A percentile compares a stretch with the other conserved stretches of the same genome.
Conservation (phyloP, 2,888 invertebrate species). For the Cerceris ruficornis region DNA sequence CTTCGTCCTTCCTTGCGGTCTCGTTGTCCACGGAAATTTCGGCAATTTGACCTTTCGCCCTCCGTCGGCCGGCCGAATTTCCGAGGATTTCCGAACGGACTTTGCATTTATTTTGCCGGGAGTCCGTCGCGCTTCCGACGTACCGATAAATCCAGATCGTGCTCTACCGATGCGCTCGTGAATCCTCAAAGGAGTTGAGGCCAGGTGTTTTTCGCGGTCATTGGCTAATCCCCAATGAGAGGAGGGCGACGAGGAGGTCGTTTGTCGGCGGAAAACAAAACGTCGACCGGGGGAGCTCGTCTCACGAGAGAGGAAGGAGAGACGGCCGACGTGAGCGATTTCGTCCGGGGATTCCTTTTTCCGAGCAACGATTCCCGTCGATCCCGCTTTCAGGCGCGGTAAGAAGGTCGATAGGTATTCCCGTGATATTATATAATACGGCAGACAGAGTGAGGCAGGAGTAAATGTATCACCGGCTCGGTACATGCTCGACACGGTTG, state of each 20-base stretch:
- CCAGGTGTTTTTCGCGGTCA: background rate
- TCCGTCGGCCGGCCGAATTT: too few species aligned
- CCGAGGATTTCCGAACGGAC: too few species aligned
- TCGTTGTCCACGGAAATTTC: too few species aligned
- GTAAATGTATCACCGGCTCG: background rate
- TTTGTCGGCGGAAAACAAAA: constrained; percentile 9
- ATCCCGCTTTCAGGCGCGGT: background rate
- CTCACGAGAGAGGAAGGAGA: constrained; percentile 23
- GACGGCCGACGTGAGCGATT: constrained; percentile 50
- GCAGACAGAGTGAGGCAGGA: background rate
- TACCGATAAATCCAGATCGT: constrained; percentile 35
- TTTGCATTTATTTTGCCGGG: too few species aligned
- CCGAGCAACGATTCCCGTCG: constrained; percentile 1
- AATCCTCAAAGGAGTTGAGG: background rate
- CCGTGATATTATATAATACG: constrained; percentile 25
- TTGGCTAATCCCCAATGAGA: background rate
- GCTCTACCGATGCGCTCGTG: background rate
- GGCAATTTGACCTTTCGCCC: too few species aligned
- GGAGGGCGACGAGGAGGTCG: background rate
- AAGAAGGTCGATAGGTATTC: constrained; percentile 24
- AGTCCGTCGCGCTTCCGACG: background rate
- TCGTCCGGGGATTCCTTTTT: constrained; percentile 51
- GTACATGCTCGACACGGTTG: constrained; percentile 10
- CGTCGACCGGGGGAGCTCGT: constrained; percentile 28
- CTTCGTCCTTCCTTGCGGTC: too few species aligned